These are phyloP conservation scores for Stictonetta naevosa DNA, from an alignment of 2,113 vertebrate genomes.

Conservation along the genomic window DNA sequence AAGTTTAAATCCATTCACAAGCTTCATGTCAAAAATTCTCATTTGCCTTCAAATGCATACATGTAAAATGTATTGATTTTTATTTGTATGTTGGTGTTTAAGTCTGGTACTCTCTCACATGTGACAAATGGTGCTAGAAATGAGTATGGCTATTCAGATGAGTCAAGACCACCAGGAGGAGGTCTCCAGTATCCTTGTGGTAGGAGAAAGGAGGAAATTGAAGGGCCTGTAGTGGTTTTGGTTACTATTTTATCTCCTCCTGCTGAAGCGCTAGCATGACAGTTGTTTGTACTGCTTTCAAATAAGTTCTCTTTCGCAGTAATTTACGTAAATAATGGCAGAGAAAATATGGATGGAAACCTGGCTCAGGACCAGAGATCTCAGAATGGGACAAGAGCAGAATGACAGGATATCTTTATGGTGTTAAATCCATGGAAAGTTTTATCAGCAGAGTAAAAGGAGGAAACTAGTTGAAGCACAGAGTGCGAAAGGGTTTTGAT, in stretches of 20 bases:
- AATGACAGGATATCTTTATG: background rate
- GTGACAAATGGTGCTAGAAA: background rate
- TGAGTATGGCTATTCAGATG: background rate
- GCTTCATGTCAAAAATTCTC: background rate
- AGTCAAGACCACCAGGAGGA: background rate
- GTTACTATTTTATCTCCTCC: background rate
- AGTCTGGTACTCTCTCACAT: background rate
- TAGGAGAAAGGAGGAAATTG: background rate
- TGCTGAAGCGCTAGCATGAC: background rate
- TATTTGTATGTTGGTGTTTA: background rate
- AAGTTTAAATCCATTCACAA: background rate
- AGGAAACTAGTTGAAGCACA: background rate
- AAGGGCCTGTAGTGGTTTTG: background rate
- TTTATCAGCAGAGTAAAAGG: background rate
- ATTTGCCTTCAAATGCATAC: background rate
- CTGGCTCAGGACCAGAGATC: background rate
- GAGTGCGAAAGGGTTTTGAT: background rate
- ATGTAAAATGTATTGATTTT: rapidly evolving
- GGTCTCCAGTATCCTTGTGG: background rate
- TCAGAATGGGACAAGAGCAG: background rate
- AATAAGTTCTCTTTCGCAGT: background rate
- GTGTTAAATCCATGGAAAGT: background rate
- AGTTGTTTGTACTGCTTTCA: rapidly evolving
- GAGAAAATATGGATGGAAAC: background rate
- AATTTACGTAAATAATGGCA: background rate